phyloP scores from a whole-genome alignment of 2,797 vertebrate species.

The Ctenopoma multispine region DNA sequence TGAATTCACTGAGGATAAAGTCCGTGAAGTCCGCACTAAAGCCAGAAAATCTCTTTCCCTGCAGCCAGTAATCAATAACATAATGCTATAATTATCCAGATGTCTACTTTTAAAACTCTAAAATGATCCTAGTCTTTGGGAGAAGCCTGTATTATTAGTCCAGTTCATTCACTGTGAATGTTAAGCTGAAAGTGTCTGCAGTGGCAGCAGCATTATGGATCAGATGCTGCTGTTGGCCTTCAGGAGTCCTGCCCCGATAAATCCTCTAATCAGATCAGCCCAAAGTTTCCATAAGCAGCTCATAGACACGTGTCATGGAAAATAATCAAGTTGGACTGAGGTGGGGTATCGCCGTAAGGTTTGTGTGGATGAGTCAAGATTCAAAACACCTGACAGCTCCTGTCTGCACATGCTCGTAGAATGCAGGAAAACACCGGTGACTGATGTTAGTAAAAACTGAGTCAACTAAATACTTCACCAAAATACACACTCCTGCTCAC shows the following conservation, averaged over 20 bases:
- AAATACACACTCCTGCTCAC: too few species aligned
- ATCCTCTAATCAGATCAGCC: slow-evolving; percentile 7
- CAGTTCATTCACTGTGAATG: too few species aligned
- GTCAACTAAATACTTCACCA: too few species aligned
- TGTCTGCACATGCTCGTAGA: slow-evolving; percentile 46
- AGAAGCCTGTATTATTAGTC: background rate
- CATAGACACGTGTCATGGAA: slow-evolving; percentile 11
- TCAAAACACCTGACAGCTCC: slow-evolving; percentile 7
- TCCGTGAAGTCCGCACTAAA: background rate
- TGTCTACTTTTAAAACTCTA: background rate
- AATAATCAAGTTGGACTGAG: background rate
- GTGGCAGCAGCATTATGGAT: background rate
- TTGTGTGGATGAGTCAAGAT: background rate
- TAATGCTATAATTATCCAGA: background rate
- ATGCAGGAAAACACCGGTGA: too few species aligned
- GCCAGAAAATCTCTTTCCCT: background rate
- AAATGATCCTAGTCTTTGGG: background rate
- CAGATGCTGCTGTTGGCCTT: slow-evolving; percentile 2
- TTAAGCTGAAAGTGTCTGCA: background rate
- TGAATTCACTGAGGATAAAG: background rate
- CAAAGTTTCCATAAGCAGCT: slow-evolving; percentile 18
- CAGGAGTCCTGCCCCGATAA: background rate
- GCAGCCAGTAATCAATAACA: background rate
- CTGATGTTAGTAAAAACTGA: too few species aligned
- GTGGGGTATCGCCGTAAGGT: slow-evolving; percentile 8